Base-by-base conservation (phyloP, 2,113 vertebrate genomes). In the Oryzias melastigma region DNA sequence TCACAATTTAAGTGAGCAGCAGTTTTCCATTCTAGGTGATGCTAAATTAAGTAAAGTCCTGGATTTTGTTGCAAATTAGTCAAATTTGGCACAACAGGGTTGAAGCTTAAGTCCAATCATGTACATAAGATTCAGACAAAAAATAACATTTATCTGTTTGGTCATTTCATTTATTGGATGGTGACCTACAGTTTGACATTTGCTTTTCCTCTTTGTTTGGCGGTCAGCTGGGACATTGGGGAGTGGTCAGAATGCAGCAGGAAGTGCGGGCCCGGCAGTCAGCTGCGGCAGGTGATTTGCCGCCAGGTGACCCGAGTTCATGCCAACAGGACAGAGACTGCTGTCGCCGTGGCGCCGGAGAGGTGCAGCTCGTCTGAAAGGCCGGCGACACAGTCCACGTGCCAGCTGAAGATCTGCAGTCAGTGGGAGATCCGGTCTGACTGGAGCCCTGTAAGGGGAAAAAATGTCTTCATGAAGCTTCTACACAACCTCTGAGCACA, bases 181-280 rank as follows among this genome's bases (percentile, higher is more conserved):
- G 35, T 35, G 8, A 35, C 10, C n/a, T 12, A 35, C 29, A 35
- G 29, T 35, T 7, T 35, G 29, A 8, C 29, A 7, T 35, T 35
- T 47, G n/a, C 47, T 15, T 51, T 14, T 20, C 22, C n/a, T 17
- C n/a, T 7, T 18, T n/a, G 44, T 12, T 7, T 77, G 68, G 19
- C 51, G 47, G 20, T 58, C 62, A 98, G 96, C 87, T 98, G 95
- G 95, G 96, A 98, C 42, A 87, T 97, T 13, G 96, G 96, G 5
- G 96, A 98, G 85, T 98, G 96, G 96, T 98, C 96, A 0, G 96
- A 97, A 56, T 98, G 96, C 91, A 97, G 94, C 81, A 94, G 93
- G 53, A 94, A 90, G 1, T 98, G 96, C 0, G 96, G 96, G 17
- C 93, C 95, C 4, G 96, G 96, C 2, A 91, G 92, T 88, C 96